Evolutionary conservation across 2,888 invertebrate genomes (phyloP).

Genomic region (Autographa gamma): DNA sequence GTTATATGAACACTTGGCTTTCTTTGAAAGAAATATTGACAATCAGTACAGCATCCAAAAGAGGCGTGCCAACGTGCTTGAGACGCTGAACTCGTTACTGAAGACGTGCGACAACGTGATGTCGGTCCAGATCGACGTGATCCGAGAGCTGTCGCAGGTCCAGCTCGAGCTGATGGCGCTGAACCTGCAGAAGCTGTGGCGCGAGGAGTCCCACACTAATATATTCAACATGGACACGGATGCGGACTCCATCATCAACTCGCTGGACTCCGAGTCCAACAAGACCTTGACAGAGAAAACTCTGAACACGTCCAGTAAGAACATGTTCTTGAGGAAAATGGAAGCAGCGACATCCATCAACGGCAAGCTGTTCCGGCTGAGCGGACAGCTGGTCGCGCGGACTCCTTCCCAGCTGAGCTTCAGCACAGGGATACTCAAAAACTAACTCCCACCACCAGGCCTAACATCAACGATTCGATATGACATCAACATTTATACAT

Average conservation of each 20-base stretch:
- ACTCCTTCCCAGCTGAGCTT: slow-evolving; percentile 79
- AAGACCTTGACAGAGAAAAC: slow-evolving; percentile 82
- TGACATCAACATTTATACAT: neutral
- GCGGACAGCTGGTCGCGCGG: slow-evolving; percentile 73
- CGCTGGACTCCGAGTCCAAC: slow-evolving; percentile 78
- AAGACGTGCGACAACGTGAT: slow-evolving; percentile 84
- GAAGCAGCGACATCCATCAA: slow-evolving; percentile 82
- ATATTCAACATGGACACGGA: slow-evolving; percentile 77
- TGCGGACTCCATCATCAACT: slow-evolving; percentile 81
- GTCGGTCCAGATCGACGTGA: slow-evolving; percentile 88
- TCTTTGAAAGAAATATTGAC: slow-evolving; percentile 92
- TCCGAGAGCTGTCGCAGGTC: slow-evolving; percentile 89
- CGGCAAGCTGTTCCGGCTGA: slow-evolving; percentile 78
- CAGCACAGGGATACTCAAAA: slow-evolving; percentile 60
- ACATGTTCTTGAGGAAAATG: slow-evolving; percentile 83
- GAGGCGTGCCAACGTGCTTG: slow-evolving; percentile 89
- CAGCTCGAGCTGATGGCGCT: slow-evolving; percentile 90
- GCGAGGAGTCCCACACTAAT: slow-evolving; percentile 83
- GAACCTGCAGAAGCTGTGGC: slow-evolving; percentile 89
- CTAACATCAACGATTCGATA: neutral
- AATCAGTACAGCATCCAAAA: slow-evolving; percentile 89
- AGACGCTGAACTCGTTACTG: slow-evolving; percentile 87
- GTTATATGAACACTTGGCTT: slow-evolving; percentile 91
- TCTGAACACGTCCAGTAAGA: slow-evolving; percentile 77
- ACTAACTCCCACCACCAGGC: slow-evolving; percentile 18